These are phyloP conservation scores for Trachythela sp. DNA, from an alignment of 64 coral and sea anemone species.

Conservation along the genomic window DNA sequence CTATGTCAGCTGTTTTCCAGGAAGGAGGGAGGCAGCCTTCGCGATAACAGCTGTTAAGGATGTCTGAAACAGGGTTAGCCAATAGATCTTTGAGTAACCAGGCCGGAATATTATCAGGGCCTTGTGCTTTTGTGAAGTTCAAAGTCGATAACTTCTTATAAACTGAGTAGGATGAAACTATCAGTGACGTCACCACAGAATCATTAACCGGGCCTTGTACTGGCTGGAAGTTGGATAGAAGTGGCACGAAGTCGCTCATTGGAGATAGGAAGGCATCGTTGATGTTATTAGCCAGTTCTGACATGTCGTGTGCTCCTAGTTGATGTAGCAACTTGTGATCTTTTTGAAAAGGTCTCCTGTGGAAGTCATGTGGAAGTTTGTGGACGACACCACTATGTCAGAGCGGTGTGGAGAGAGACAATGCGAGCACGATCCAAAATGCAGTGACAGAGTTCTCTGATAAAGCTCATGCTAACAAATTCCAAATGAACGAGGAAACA, in stretches of 20 bases:
- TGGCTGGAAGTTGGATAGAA: background rate
- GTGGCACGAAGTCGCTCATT: background rate
- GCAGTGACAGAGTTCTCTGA: no score
- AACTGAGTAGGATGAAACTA: background rate
- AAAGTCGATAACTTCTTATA: background rate
- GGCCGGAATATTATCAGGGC: background rate
- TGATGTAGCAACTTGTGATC: background rate
- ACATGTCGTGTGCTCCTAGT: background rate
- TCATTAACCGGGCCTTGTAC: background rate
- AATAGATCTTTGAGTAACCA: background rate
- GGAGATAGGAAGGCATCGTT: background rate
- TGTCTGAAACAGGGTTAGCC: background rate
- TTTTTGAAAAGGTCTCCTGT: no score
- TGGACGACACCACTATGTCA: background rate
- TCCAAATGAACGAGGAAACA: slow-evolving; percentile 5
- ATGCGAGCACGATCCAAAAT: no score
- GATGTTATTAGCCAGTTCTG: background rate
- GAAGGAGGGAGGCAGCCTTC: background rate
- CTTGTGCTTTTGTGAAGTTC: background rate
- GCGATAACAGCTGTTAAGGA: background rate
- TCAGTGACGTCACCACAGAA: background rate
- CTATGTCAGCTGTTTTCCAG: background rate
- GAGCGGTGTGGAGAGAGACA: background rate
- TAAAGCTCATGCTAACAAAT: background rate
- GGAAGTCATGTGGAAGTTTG: slow-evolving; percentile 8